A percentile compares a stretch with the other conserved stretches of the same genome.
These are phyloP conservation scores for Podarcis muralis DNA, from an alignment of 2,113 vertebrate genomes.

Conservation along the genomic window DNA sequence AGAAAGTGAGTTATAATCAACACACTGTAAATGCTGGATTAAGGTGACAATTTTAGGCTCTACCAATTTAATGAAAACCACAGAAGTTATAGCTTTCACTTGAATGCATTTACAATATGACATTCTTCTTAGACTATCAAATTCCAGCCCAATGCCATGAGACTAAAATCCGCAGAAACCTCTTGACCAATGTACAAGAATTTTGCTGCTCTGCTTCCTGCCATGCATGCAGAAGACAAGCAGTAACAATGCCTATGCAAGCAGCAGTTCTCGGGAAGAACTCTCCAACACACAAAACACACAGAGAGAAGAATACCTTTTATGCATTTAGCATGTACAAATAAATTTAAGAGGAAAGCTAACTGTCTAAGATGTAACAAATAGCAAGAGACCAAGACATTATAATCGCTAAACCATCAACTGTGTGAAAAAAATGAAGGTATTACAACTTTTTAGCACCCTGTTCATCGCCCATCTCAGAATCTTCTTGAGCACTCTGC, in stretches of 20 bases:
- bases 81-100: not conserved
- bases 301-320: conserved; percentile 50
- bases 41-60: conserved; percentile 16
- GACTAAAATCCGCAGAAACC: conserved; percentile 25
- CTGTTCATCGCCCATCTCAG: conserved; percentile 63
- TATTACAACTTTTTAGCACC: conserved; percentile 56
- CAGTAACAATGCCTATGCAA: conserved; percentile 33
- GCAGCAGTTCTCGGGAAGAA: conserved; percentile 43
- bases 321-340: conserved; percentile 56
- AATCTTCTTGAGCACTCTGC: conserved; percentile 72
- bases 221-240: conserved; percentile 47
- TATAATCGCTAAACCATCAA: conserved; percentile 49
- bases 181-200: conserved; percentile 2
- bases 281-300: conserved; percentile 3
- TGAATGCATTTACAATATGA: not conserved
- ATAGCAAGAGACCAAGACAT: conserved; percentile 55
- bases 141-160: conserved; percentile 17
- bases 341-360: conserved; percentile 30
- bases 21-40: conserved; percentile 5
- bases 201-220: conserved; percentile 15
- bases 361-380: conserved; percentile 55
- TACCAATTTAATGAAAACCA: not conserved
- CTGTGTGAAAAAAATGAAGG: conserved; percentile 39
- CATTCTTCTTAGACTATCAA: not conserved
- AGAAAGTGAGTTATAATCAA: conserved; percentile 44